Evolutionary conservation across 2,888 invertebrate genomes (phyloP), one percentile per base, ranked within the genome.

Genomic region (Drosophila pegasa): DNA sequence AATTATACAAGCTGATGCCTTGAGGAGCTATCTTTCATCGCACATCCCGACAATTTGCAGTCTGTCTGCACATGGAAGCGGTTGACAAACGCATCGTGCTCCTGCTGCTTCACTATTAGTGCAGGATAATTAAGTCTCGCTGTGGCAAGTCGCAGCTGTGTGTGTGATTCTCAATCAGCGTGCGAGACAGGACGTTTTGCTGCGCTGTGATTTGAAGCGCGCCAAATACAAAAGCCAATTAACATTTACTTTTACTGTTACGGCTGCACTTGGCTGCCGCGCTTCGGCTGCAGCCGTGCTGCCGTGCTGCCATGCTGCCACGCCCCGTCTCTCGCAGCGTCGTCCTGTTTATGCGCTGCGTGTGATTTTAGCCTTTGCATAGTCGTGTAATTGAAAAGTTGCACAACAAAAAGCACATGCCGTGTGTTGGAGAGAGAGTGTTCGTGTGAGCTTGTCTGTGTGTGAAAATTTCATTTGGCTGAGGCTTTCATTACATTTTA

Each of bases 401-500:
- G 74, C 60, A 81, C 75, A 78, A 65, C 67, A 66, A 41, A 72
- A 50, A 62, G 51, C 40, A 62, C 52, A 62, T 48, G 55, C 47
- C 47, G n/a, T 25, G n/a, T 33, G 20, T 43, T n/a, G n/a, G n/a
- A n/a, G n/a, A n/a, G n/a, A n/a, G n/a, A n/a, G 6, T 20, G 8
- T 9, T 16, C 22, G 38, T 47, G 47, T 55, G 29, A 58, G 14
- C 47, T 12, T 57, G 33, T 70, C 55, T 68, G 57, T 75, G 65
- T 29, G 73, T 67, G 50, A 54, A 82, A 78, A 63, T 76, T 82
- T 78, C 77, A 82, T 82, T 79, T 68, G 16, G 48, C 58, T 76
- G 60, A 50, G 60, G 68, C 68, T 71, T 79, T 76, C 77, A 80
- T 79, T 78, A 79, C 77, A 80, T 80, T 76, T 78, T 77, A 79